These are phyloP conservation scores for Artemia sinica DNA, from an alignment of 2,888 invertebrate species.

Conservation along the genomic window DNA sequence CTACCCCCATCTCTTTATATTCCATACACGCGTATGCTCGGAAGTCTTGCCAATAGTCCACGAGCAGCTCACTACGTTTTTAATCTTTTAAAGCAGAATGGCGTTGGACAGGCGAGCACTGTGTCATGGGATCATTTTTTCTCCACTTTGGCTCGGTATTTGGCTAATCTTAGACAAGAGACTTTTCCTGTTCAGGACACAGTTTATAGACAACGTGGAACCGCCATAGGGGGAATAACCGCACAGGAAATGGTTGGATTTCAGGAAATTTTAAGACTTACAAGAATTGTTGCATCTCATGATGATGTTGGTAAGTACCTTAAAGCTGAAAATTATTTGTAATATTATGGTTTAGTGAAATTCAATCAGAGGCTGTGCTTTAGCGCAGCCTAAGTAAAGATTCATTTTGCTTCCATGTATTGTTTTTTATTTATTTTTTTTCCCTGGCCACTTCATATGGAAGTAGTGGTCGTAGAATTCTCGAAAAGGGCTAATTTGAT, in stretches of 20 bases:
- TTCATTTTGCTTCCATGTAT: too few relatives aligned
- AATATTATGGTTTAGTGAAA: too few relatives aligned
- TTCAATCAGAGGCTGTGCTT: too few relatives aligned
- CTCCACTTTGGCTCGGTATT: constrained; percentile 45
- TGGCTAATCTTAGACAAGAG: constrained; percentile 36
- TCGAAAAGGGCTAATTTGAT: too few relatives aligned
- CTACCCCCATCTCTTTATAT: constrained; percentile 65
- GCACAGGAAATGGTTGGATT: constrained; percentile 69
- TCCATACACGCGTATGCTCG: constrained; percentile 68
- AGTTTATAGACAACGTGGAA: constrained; percentile 40
- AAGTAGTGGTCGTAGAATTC: too few relatives aligned
- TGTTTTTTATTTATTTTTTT: too few relatives aligned
- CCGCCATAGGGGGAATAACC: constrained; percentile 43
- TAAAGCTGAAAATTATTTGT: too few relatives aligned
- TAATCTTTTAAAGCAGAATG: constrained; percentile 52
- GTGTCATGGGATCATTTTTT: constrained; percentile 75
- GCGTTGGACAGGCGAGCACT: constrained; percentile 34
- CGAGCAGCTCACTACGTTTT: constrained; percentile 62
- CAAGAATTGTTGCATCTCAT: constrained; percentile 50
- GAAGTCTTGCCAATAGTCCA: constrained; percentile 54
- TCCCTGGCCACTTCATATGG: too few relatives aligned
- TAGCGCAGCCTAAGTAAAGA: too few relatives aligned
- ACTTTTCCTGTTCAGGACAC: constrained; percentile 43
- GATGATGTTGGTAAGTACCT: constrained; percentile 20
- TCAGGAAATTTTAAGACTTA: constrained; percentile 57